A percentile compares a stretch with the other conserved stretches of the same genome.
These are phyloP conservation scores for Cheilosia vulpina DNA, from an alignment of 2,888 invertebrate genomes.

Conservation along the genomic window DNA sequence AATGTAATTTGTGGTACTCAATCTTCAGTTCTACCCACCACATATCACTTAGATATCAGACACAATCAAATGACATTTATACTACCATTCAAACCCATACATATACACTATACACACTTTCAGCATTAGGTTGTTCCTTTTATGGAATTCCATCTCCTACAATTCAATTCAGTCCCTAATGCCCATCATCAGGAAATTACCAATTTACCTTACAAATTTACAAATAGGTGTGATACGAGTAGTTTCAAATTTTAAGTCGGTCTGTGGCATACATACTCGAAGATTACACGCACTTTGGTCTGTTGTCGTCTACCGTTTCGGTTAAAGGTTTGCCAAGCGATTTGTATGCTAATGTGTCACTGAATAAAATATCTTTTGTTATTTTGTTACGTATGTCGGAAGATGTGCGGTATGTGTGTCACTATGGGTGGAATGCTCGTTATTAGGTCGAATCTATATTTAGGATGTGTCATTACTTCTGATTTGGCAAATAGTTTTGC, in stretches of 20 bases:
- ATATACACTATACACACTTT: too few relatives aligned
- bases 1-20: too few relatives aligned
- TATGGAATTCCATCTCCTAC: neutral
- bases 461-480: conserved; percentile 47
- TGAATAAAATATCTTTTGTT: conserved; percentile 48
- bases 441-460: conserved; percentile 61
- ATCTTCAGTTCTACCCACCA: too few relatives aligned
- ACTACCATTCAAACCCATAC: too few relatives aligned
- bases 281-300: conserved; percentile 9
- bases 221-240: conserved; percentile 7
- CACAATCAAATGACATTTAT: too few relatives aligned
- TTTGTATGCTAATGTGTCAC: conserved; percentile 63
- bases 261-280: conserved; percentile 10
- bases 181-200: conserved; percentile 23
- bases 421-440: conserved; percentile 44
- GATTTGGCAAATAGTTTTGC: conserved; percentile 51
- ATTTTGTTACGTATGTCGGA: conserved; percentile 15
- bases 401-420: conserved; percentile 36
- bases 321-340: conserved; percentile 57
- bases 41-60: too few relatives aligned
- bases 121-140: too few relatives aligned
- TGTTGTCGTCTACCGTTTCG: conserved; percentile 7
- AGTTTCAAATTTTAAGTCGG: conserved; percentile 6
- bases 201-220: conserved; percentile 24
- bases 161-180: neutral